Conservation (phyloP, 2,888 invertebrate species). For the Cenopis cana region DNA sequence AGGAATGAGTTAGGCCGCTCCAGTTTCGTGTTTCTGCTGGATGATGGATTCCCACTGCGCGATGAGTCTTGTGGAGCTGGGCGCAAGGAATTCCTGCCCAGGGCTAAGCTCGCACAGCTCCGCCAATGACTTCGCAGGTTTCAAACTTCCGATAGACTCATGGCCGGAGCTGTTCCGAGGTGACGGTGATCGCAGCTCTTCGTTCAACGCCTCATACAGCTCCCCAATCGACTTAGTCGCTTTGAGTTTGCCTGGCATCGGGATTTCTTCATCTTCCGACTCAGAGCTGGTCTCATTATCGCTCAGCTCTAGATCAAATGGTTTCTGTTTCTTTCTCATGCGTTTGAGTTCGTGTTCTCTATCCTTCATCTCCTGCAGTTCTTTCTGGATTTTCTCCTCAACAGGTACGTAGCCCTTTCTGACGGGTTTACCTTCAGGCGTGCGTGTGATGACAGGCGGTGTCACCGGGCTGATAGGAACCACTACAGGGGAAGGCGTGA, state of each 20-base stretch:
- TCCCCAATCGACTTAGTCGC: constrained; percentile 88
- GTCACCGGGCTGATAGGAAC: constrained; percentile 60
- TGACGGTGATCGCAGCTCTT: constrained; percentile 78
- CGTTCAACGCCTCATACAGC: constrained; percentile 85
- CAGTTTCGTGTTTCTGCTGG: constrained; percentile 86
- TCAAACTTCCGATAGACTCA: constrained; percentile 81
- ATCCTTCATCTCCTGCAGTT: constrained; percentile 93
- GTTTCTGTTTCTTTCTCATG: constrained; percentile 86
- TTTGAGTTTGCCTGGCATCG: constrained; percentile 86
- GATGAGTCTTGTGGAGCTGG: constrained; percentile 89
- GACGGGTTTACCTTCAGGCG: constrained; percentile 86
- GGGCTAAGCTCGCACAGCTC: constrained; percentile 88
- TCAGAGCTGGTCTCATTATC: constrained; percentile 85
- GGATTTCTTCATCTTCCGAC: constrained; percentile 85
- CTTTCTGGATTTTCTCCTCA: constrained; percentile 94
- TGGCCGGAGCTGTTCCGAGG: constrained; percentile 76
- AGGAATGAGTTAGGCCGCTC: constrained; percentile 70
- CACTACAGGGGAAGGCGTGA: constrained; percentile 66
- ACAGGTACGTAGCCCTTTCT: constrained; percentile 93
- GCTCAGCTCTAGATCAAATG: constrained; percentile 87
- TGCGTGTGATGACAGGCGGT: constrained; percentile 81
- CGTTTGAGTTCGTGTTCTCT: constrained; percentile 92
- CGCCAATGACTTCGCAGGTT: constrained; percentile 88
- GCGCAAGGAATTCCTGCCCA: constrained; percentile 86
- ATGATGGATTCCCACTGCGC: constrained; percentile 93